Percentiles rank a stretch among this genome's conserved stretches.
Conservation (phyloP, 2,797 vertebrate genomes). For the Microcaecilia unicolor region DNA sequence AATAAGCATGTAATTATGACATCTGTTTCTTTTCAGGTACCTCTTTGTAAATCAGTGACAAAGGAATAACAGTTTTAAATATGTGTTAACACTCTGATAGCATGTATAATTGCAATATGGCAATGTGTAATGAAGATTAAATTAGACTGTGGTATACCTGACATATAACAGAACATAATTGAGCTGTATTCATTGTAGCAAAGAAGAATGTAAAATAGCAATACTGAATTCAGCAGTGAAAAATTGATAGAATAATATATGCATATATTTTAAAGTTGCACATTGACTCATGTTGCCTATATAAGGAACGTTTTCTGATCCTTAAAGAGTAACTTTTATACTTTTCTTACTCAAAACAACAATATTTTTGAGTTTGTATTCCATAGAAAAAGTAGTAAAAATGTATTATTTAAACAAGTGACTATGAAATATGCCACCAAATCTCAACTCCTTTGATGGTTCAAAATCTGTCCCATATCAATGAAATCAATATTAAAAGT, state of each 20-base stretch:
- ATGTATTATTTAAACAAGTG: too few relatives aligned
- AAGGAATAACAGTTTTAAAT: conserved; percentile 67
- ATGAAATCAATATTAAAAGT: too few relatives aligned
- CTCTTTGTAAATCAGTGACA: conserved; percentile 64
- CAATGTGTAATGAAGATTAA: conserved; percentile 68
- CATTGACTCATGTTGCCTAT: neutral
- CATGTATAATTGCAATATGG: conserved; percentile 74
- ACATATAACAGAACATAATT: conserved; percentile 47
- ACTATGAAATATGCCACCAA: too few relatives aligned
- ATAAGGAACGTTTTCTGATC: neutral
- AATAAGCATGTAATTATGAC: conserved; percentile 69
- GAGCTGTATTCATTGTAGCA: conserved; percentile 33
- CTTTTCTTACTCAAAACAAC: too few relatives aligned
- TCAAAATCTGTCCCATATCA: too few relatives aligned
- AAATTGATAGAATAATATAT: conserved; percentile 7
- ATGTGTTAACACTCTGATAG: conserved; percentile 65
- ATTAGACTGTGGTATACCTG: conserved; percentile 61
- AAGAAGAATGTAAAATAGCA: conserved; percentile 14
- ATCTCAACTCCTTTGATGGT: too few relatives aligned
- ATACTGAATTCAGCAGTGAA: conserved; percentile 14
- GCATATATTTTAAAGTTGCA: conserved; percentile 6
- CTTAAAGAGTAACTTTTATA: too few relatives aligned
- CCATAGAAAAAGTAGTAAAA: too few relatives aligned
- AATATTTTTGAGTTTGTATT: too few relatives aligned
- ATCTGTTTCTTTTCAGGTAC: conserved; percentile 63